These are phyloP conservation scores for Microctonus aethiopoides DNA, from an alignment of 2,888 invertebrate genomes.

Conservation along the genomic window DNA sequence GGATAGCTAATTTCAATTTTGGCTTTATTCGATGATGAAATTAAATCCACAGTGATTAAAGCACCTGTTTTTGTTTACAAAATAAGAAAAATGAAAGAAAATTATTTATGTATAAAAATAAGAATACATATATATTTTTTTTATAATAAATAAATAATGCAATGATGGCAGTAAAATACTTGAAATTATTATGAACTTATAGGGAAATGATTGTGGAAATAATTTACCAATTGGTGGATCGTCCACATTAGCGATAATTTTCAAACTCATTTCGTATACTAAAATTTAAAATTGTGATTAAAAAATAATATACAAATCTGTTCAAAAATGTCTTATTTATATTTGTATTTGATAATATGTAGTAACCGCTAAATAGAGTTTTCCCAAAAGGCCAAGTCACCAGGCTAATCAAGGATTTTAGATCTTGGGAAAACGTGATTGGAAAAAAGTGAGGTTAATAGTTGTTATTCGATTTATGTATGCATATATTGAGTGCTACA, in stretches of 20 bases:
- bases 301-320: too few species aligned
- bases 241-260: slow-evolving; percentile 50
- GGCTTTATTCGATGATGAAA: slow-evolving; percentile 44
- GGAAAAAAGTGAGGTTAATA: neutral
- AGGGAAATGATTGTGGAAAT: slow-evolving; percentile 11
- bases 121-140: neutral
- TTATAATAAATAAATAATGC: neutral
- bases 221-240: slow-evolving; percentile 56
- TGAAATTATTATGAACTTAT: neutral
- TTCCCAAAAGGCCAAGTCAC: too few species aligned
- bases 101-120: too few species aligned
- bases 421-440: neutral
- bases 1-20: slow-evolving; percentile 51
- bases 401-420: too few species aligned
- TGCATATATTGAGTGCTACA: neutral
- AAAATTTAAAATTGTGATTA: too few species aligned
- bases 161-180: too few species aligned
- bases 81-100: neutral
- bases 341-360: too few species aligned
- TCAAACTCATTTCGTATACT: slow-evolving; percentile 40
- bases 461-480: too few species aligned
- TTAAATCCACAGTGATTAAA: slow-evolving; percentile 51
- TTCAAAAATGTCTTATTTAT: too few species aligned
- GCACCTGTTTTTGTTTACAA: slow-evolving; percentile 47
- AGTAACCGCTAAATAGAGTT: too few species aligned